These are phyloP conservation scores for Stenodera caucasica DNA, from an alignment of 2,888 invertebrate genomes.

Conservation along the genomic window DNA sequence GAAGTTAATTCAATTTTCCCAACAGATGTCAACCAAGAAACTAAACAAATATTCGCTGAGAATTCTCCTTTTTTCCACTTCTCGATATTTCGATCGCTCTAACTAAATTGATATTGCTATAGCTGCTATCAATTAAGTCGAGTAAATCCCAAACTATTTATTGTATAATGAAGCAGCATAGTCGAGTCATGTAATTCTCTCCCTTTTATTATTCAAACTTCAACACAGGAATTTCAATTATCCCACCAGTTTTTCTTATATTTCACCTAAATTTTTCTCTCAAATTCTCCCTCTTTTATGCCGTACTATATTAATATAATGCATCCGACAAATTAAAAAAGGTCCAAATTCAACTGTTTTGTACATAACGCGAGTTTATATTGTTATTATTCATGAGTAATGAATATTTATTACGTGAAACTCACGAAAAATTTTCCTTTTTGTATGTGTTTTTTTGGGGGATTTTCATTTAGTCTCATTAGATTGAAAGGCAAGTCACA, in stretches of 20 bases:
- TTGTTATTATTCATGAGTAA: conserved; percentile 21
- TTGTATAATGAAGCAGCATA: background rate
- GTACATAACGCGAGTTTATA: conserved; percentile 7
- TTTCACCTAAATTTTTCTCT: background rate
- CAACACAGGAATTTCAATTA: conserved; percentile 4
- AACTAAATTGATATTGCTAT: background rate
- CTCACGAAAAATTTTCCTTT: background rate
- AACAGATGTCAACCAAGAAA: background rate
- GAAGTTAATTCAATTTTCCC: background rate
- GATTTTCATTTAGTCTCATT: conserved; percentile 5
- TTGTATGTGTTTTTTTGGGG: background rate
- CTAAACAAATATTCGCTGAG: too few relatives aligned
- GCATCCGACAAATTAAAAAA: conserved; percentile 2
- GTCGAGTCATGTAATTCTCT: background rate
- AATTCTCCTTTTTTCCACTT: background rate
- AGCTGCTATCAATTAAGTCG: background rate
- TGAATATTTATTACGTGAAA: conserved; percentile 16
- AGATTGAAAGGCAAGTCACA: conserved; percentile 17
- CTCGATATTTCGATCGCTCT: background rate
- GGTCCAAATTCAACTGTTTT: background rate
- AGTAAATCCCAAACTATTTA: background rate
- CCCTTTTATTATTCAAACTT: background rate
- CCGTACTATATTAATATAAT: background rate
- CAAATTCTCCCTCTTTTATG: background rate
- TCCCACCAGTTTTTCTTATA: background rate